These are phyloP conservation scores for Tipula unca DNA, from an alignment of 2,888 invertebrate genomes.

Conservation along the genomic window DNA sequence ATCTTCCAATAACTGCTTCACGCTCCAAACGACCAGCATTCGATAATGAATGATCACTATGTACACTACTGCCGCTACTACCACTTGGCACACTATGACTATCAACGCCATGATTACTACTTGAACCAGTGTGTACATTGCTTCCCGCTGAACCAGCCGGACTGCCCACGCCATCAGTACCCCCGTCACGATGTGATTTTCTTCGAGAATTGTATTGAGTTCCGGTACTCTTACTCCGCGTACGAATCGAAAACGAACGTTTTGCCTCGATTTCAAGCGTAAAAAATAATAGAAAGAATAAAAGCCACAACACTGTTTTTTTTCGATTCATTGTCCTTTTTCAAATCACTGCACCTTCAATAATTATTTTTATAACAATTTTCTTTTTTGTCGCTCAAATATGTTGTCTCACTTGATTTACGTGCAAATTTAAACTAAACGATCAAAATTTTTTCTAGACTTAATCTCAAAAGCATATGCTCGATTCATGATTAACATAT, in stretches of 20 bases:
- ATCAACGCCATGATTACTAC: neutral
- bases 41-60: neutral
- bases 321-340: neutral
- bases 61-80: neutral
- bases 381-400: neutral
- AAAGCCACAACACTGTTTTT: neutral
- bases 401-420: neutral
- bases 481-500: neutral
- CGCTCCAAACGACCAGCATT: neutral
- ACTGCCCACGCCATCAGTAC: neutral
- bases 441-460: neutral
- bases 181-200: neutral
- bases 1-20: neutral
- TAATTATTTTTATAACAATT: neutral
- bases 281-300: neutral
- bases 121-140: neutral
- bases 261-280: neutral
- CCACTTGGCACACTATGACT: neutral
- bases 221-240: neutral
- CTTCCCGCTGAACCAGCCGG: neutral
- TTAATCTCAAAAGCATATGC: neutral
- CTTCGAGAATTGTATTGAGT: neutral
- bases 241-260: slow-evolving; percentile 4
- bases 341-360: neutral
- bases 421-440: neutral